Percentiles rank a stretch among this genome's conserved stretches.
phyloP scores from a whole-genome alignment of 2,113 vertebrate species.

The Tenrec ecaudatus region DNA sequence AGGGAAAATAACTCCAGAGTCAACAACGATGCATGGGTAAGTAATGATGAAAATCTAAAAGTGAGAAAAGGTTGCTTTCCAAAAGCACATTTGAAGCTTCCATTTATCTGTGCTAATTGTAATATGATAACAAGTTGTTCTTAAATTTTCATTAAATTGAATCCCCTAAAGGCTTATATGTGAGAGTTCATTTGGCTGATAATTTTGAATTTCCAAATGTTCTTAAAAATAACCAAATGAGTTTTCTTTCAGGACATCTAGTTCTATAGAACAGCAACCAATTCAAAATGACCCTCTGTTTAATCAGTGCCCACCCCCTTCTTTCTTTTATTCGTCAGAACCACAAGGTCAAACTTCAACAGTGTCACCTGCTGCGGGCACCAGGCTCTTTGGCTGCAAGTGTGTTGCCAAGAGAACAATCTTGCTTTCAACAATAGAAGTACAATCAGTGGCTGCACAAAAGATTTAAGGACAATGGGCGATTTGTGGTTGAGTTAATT shows the following conservation, averaged over 20 bases:
- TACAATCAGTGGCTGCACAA: slow-evolving; percentile 26
- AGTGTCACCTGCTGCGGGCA: neutral
- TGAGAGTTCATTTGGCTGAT: slow-evolving; percentile 43
- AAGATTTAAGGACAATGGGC: slow-evolving; percentile 69
- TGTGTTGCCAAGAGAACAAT: slow-evolving; percentile 70
- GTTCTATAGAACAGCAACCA: slow-evolving; percentile 19
- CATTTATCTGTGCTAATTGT: slow-evolving; percentile 57
- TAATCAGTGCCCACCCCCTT: neutral
- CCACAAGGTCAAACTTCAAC: slow-evolving; percentile 57
- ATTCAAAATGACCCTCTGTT: slow-evolving; percentile 42
- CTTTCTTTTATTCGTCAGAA: slow-evolving; percentile 46
- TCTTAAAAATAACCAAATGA: slow-evolving; percentile 60
- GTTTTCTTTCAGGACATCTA: slow-evolving; percentile 35
- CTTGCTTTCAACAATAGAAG: slow-evolving; percentile 56
- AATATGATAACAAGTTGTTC: slow-evolving; percentile 56
- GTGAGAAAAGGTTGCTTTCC: slow-evolving; percentile 45
- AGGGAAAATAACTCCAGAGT: neutral
- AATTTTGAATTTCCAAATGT: slow-evolving; percentile 47
- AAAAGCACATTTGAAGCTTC: slow-evolving; percentile 1
- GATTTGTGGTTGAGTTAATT: slow-evolving; percentile 62
- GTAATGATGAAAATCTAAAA: slow-evolving; percentile 39
- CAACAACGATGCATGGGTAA: slow-evolving; percentile 28
- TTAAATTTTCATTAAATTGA: slow-evolving; percentile 70
- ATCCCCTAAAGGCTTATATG: slow-evolving; percentile 27
- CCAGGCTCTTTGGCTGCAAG: neutral